phyloP scores from a whole-genome alignment of 2,888 invertebrate species.

The Aricia artaxerxes region DNA sequence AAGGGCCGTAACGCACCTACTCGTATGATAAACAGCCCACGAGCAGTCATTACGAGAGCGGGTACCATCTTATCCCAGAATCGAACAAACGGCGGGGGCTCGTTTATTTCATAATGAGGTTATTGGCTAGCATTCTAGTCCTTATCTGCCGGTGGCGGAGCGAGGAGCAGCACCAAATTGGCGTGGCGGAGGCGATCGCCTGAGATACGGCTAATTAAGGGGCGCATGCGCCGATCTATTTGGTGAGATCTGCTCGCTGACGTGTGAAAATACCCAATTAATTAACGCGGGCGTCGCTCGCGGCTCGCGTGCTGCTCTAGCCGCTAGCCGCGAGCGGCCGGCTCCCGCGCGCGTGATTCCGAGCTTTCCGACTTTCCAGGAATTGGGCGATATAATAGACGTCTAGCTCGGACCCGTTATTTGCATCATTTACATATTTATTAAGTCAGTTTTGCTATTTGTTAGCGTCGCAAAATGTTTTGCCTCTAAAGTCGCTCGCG shows the following conservation, averaged over 20 bases:
- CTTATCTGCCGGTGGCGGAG: slow-evolving; percentile 70
- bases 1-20: slow-evolving; percentile 32
- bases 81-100: slow-evolving; percentile 61
- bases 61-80: slow-evolving; percentile 53
- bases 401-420: slow-evolving; percentile 41
- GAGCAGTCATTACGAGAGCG: slow-evolving; percentile 45
- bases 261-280: slow-evolving; percentile 81
- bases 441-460: slow-evolving; percentile 10
- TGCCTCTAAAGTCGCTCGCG: background rate
- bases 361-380: slow-evolving; percentile 48
- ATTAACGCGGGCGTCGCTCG: slow-evolving; percentile 71
- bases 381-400: slow-evolving; percentile 42
- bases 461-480: slow-evolving; percentile 2
- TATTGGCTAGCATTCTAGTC: slow-evolving; percentile 74
- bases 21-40: slow-evolving; percentile 41
- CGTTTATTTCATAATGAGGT: slow-evolving; percentile 78
- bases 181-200: slow-evolving; percentile 73
- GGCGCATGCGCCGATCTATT: slow-evolving; percentile 76
- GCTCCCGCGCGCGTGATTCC: slow-evolving; percentile 57
- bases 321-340: slow-evolving; percentile 38
- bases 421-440: slow-evolving; percentile 28
- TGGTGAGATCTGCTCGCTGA: slow-evolving; percentile 77
- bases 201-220: slow-evolving; percentile 78
- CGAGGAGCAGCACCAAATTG: slow-evolving; percentile 75
- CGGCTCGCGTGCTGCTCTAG: slow-evolving; percentile 59